These are phyloP conservation scores for Prosopocoilus inquinatus DNA, from an alignment of 2,888 invertebrate genomes.

Conservation along the genomic window DNA sequence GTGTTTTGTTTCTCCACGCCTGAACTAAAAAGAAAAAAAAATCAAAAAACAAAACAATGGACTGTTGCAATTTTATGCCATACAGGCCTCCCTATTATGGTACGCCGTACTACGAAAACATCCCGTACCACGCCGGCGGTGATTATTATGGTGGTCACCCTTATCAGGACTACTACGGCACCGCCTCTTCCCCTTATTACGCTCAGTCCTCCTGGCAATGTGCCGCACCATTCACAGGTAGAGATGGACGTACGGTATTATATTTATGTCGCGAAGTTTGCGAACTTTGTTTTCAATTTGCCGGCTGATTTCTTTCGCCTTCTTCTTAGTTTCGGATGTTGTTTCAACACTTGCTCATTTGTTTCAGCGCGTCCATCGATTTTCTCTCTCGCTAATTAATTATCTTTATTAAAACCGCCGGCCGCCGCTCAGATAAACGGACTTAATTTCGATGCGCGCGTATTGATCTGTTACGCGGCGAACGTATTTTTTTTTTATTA, in stretches of 20 bases:
- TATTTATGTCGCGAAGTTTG: conserved; percentile 27
- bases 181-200: conserved; percentile 31
- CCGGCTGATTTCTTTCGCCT: background rate
- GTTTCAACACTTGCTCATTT: conserved; percentile 5
- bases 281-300: conserved; percentile 7
- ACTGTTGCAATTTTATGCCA: conserved; percentile 50
- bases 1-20: background rate
- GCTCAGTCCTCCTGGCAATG: conserved; percentile 43
- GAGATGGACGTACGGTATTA: conserved; percentile 24
- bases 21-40: background rate
- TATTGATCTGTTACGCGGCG: too few relatives aligned
- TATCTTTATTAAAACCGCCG: conserved; percentile 25
- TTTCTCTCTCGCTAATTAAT: conserved; percentile 38
- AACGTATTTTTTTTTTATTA: too few relatives aligned
- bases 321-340: background rate
- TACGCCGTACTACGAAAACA: conserved; percentile 40
- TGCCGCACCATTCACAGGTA: conserved; percentile 44
- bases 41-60: conserved; percentile 33
- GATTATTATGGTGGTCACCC: conserved; percentile 37
- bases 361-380: conserved; percentile 28
- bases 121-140: conserved; percentile 38
- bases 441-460: background rate
- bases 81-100: conserved; percentile 45
- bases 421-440: background rate
- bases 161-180: conserved; percentile 40